phyloP scores from a whole-genome alignment of 2,888 invertebrate species.

The Caenorhabditis sp. region DNA sequence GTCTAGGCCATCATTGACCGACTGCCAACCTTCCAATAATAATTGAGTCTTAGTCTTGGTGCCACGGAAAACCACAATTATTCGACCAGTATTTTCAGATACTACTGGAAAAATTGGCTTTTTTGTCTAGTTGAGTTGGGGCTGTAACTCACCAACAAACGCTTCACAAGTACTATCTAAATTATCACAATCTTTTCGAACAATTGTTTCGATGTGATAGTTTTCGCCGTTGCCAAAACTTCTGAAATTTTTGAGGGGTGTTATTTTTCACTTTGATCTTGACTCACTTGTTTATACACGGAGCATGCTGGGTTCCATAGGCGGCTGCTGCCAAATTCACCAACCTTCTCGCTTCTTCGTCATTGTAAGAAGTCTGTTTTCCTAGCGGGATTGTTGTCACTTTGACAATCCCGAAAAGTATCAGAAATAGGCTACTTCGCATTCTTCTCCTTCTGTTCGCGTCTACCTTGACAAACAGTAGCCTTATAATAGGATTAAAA shows the following conservation, averaged over 20 bases:
- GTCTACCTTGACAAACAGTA: neutral
- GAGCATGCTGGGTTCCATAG: slow-evolving; percentile 53
- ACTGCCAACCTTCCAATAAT: slow-evolving; percentile 60
- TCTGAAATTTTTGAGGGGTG: slow-evolving; percentile 8
- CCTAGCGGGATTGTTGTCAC: slow-evolving; percentile 21
- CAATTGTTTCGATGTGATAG: slow-evolving; percentile 30
- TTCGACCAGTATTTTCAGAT: slow-evolving; percentile 44
- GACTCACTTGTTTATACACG: slow-evolving; percentile 55
- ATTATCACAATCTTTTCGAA: slow-evolving; percentile 47
- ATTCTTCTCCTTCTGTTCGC: no score
- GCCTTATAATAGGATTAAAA: neutral
- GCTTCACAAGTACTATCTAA: slow-evolving; percentile 57
- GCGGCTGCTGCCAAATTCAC: slow-evolving; percentile 60
- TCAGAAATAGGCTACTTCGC: neutral
- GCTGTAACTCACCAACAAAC: slow-evolving; percentile 28
- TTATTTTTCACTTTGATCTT: neutral
- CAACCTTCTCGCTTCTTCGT: slow-evolving; percentile 54
- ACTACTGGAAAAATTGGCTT: slow-evolving; percentile 43
- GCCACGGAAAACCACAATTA: slow-evolving; percentile 61
- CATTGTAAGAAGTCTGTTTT: slow-evolving; percentile 55
- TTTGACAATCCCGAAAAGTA: neutral
- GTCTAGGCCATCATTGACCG: slow-evolving; percentile 53
- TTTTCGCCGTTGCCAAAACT: slow-evolving; percentile 28
- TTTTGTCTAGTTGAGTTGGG: neutral
- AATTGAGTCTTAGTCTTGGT: slow-evolving; percentile 56